Conservation (phyloP, 2,113 vertebrate species). For the Eudyptes chrysolophus region DNA sequence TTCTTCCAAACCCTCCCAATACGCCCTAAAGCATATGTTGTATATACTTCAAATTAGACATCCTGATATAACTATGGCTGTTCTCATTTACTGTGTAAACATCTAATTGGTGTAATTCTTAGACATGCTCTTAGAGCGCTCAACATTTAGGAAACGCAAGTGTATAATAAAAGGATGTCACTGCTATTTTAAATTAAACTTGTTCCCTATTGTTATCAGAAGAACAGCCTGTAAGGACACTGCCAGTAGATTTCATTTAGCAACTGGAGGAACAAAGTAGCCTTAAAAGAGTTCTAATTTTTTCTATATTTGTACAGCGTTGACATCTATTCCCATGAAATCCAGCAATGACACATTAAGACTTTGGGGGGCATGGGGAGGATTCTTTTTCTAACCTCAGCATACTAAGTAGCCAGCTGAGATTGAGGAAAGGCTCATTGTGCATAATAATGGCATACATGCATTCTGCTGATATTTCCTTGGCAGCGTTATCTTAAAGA, state of each 20-base stretch:
- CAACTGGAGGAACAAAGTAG: not conserved
- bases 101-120: not conserved
- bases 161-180: not conserved
- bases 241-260: not conserved
- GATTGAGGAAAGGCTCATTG: not conserved
- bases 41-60: not conserved
- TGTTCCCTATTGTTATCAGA: not conserved
- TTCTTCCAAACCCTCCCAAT: not conserved
- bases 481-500: not conserved
- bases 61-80: not conserved
- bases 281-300: conserved; percentile 8
- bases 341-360: not conserved
- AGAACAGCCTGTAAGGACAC: not conserved
- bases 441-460: not conserved
- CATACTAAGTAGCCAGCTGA: not conserved
- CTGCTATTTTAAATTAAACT: not conserved
- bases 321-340: not conserved
- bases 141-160: not conserved
- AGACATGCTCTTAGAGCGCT: not conserved
- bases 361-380: not conserved
- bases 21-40: not conserved
- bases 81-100: not conserved
- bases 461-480: not conserved
- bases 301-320: not conserved
- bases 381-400: not conserved